These are phyloP conservation scores for Sinella curviseta DNA, from an alignment of 1,140 invertebrate species.

Conservation along the genomic window DNA sequence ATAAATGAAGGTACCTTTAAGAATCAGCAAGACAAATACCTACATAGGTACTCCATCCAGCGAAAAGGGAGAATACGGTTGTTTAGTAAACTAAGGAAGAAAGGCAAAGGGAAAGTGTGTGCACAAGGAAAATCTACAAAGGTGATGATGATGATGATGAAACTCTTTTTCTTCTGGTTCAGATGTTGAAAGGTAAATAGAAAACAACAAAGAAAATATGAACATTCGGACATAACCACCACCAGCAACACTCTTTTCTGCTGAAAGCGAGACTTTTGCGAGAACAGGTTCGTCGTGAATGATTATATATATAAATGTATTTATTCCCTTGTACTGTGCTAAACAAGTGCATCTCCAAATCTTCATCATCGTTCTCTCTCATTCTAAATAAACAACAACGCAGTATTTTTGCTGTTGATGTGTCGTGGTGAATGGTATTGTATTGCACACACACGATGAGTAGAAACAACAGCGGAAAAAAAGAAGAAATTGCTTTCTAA, in stretches of 20 bases:
- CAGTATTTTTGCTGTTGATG: not conserved
- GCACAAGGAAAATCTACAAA: constrained; percentile 1
- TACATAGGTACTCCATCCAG: not conserved
- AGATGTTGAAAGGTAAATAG: not conserved
- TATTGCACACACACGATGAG: not conserved
- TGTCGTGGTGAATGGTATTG: not conserved
- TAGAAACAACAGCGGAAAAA: not conserved
- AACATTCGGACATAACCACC: not conserved
- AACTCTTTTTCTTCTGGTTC: not conserved
- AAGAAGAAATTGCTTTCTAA: constrained; percentile 11
- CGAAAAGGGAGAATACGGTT: not conserved
- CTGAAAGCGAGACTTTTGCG: too few species aligned
- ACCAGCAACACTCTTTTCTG: too few species aligned
- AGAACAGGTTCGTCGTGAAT: too few species aligned
- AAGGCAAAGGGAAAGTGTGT: not conserved
- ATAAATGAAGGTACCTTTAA: not conserved
- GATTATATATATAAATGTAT: not conserved
- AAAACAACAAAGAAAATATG: not conserved
- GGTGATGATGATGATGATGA: constrained; percentile 9
- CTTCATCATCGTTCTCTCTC: not conserved
- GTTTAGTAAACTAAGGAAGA: not conserved
- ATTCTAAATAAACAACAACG: not conserved
- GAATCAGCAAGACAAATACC: not conserved
- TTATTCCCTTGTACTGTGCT: not conserved
- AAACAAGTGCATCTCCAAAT: not conserved